Conservation (phyloP, 2,797 vertebrate genomes). For the Chaetodon trifasciatus region DNA sequence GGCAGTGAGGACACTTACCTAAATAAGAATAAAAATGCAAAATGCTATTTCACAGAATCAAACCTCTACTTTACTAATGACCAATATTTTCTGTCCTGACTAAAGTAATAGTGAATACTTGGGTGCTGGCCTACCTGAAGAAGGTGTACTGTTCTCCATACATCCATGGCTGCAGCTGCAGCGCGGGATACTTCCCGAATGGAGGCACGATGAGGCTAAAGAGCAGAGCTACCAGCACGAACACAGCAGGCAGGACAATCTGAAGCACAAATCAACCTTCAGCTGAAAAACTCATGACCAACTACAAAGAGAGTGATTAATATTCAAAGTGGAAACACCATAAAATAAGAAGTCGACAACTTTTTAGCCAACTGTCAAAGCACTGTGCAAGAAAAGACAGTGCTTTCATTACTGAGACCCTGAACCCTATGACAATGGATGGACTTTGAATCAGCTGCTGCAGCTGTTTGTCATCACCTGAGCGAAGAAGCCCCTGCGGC, state of each 20-base stretch:
- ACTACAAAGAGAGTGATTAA: background rate
- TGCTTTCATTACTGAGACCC: background rate
- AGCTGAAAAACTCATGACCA: constrained; percentile 3
- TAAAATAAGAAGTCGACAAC: background rate
- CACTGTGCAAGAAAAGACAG: background rate
- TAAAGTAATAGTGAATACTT: background rate
- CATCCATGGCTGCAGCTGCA: constrained; percentile 90
- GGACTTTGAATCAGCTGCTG: background rate
- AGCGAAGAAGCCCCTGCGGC: constrained; percentile 89
- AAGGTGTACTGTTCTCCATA: constrained; percentile 92
- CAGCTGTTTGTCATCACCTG: constrained; percentile 70
- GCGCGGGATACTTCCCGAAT: constrained; percentile 87
- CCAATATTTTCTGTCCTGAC: background rate
- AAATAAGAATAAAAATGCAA: constrained; percentile 3
- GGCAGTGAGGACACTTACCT: background rate
- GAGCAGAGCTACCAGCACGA: constrained; percentile 90
- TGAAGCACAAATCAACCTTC: constrained; percentile 63
- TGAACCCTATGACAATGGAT: background rate
- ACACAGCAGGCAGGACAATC: constrained; percentile 92
- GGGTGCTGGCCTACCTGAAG: constrained; percentile 85
- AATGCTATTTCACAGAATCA: background rate
- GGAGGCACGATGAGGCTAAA: constrained; percentile 92
- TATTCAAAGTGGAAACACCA: background rate
- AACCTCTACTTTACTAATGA: background rate
- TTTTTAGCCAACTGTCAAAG: background rate